Percentiles rank a stretch among this genome's conserved stretches.
phyloP scores from a whole-genome alignment of 92 coral and sea anemone species.

The Epizoanthus illoricatus region DNA sequence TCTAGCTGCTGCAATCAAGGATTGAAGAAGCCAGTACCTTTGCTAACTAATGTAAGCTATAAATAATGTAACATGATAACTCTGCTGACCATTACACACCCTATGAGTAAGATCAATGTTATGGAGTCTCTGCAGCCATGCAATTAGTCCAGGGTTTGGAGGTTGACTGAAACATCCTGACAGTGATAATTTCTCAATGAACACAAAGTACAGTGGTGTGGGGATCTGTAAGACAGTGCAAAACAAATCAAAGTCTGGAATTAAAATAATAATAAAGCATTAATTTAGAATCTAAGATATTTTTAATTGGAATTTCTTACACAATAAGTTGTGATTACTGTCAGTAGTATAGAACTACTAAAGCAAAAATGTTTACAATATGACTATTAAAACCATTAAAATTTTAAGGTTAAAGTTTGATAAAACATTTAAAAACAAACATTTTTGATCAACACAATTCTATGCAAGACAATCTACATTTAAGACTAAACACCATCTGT shows the following conservation, averaged over 20 bases:
- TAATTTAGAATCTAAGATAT: neutral
- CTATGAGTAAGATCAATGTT: conserved; percentile 64
- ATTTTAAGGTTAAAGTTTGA: too few relatives aligned
- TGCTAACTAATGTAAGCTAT: neutral
- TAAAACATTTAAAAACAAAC: too few relatives aligned
- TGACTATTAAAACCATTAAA: too few relatives aligned
- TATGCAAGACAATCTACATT: too few relatives aligned
- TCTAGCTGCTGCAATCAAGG: too few relatives aligned
- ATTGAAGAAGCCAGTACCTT: too few relatives aligned
- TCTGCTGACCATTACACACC: conserved; percentile 43
- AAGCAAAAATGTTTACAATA: too few relatives aligned
- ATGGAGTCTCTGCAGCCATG: conserved; percentile 85
- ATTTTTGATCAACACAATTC: too few relatives aligned
- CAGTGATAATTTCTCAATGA: conserved; percentile 46
- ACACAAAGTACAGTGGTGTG: conserved; percentile 71
- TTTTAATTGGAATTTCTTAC: neutral
- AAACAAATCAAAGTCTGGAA: neutral
- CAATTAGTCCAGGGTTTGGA: conserved; percentile 77
- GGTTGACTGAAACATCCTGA: conserved; percentile 54
- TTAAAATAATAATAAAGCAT: neutral
- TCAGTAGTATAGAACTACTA: too few relatives aligned
- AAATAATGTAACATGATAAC: neutral
- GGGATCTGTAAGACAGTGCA: conserved; percentile 37
- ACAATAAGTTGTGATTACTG: too few relatives aligned
- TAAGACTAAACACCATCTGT: too few relatives aligned